phyloP scores from a whole-genome alignment of 1,140 invertebrate species.

The Asbolus verrucosus region DNA sequence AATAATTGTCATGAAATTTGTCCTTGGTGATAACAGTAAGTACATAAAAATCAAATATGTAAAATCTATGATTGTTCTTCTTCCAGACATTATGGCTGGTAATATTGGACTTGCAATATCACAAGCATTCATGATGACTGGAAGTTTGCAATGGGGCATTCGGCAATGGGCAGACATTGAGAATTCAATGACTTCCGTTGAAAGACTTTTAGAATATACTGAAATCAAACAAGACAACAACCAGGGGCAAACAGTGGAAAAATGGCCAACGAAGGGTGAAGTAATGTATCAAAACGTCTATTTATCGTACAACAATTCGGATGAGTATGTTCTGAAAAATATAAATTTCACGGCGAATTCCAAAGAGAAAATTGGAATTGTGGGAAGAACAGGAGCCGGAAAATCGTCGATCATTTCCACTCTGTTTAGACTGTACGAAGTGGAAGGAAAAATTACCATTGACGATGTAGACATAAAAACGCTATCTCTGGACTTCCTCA shows the following conservation, averaged over 20 bases:
- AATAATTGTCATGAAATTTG: constrained; percentile 49
- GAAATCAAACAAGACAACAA: too few relatives aligned
- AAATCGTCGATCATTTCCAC: too few relatives aligned
- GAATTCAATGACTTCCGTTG: constrained; percentile 85
- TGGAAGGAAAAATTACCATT: too few relatives aligned
- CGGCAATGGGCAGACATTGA: too few relatives aligned
- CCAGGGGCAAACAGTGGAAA: constrained; percentile 56
- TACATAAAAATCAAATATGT: background rate
- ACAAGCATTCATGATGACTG: constrained; percentile 71
- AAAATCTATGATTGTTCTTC: background rate
- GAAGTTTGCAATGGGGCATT: constrained; percentile 76
- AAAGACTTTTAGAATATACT: constrained; percentile 81
- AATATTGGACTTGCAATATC: constrained; percentile 73
- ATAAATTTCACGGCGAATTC: constrained; percentile 74
- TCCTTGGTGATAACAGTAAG: constrained; percentile 21
- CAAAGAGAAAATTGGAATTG: too few relatives aligned
- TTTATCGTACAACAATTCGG: constrained; percentile 73
- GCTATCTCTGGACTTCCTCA: too few relatives aligned
- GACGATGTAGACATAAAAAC: too few relatives aligned
- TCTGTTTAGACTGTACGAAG: too few relatives aligned
- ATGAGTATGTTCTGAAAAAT: constrained; percentile 78
- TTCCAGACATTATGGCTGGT: constrained; percentile 66
- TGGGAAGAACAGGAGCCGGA: too few relatives aligned
- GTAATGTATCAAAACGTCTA: constrained; percentile 77
- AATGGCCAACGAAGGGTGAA: constrained; percentile 80